Evolutionary conservation across 2,888 invertebrate species (phyloP), one percentile per base, ranked within the genome.

Genomic region (Drosophila robusta): DNA sequence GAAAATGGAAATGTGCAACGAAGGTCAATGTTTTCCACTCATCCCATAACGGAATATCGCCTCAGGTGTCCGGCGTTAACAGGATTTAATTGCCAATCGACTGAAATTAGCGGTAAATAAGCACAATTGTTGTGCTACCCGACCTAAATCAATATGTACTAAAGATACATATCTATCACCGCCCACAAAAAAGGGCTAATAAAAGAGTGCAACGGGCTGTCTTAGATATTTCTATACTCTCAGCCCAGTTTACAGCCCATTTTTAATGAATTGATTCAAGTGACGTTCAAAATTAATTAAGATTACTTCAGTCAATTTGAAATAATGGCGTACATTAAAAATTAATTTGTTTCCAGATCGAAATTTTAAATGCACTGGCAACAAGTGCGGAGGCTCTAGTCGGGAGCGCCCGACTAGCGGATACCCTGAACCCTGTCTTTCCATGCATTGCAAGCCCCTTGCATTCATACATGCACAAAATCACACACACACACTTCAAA

Each of bases 1-100:
- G 7, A 0, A 36, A 55, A 72, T 71, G 49, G 14, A 67, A 80
- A 70, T 74, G 81, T 84, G 79, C 67, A 74, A 14, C 36, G 52
- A 72, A 72, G 73, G 73, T 72, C 60, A 73, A 44, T 32, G 6
- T 34, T 70, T 72, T 41, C 66, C 73, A 60, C 69, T 50, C 49
- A 22, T 12, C 8, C n/a, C 12, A 38, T 22, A 11, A 16, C 39
- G 36, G 44, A 24, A 34, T 38, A 14, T 38, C 14, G 26, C 22
- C 14, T 38, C 14, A 26, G 14, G 50, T 32, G 34, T 18, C 50
- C 22, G 22, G 22, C 22, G 22, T 22, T 1, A 63, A 70, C 45
- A n/a, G 14, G 8, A 39, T 29, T 26, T 45, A 66, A 65, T 57
- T 57, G 32, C 26, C 38, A 44, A 24, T 14, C 36, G 32, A 46